Evolutionary conservation across 2,888 invertebrate genomes (phyloP).

Genomic region (Tenthredo distinguenda): DNA sequence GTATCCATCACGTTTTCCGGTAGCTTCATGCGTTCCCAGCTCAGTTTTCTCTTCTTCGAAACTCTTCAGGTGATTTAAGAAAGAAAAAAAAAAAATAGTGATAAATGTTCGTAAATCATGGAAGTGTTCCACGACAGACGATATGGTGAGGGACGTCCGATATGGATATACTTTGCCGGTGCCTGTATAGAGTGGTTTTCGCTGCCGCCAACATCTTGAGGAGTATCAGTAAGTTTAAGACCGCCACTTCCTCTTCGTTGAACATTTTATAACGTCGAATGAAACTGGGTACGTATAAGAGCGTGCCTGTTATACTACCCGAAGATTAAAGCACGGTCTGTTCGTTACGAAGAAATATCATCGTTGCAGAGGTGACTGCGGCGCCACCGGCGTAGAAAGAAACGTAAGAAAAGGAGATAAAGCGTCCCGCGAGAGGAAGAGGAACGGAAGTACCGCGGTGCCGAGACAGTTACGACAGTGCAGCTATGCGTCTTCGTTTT

Average conservation of each 20-base stretch:
- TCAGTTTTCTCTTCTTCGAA: not conserved
- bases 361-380: not conserved
- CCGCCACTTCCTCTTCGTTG: not conserved
- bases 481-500: slow-evolving; percentile 31
- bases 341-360: slow-evolving; percentile 4
- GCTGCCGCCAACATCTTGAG: slow-evolving; percentile 67
- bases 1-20: not conserved
- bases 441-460: slow-evolving; percentile 14
- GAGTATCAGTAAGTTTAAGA: slow-evolving; percentile 70
- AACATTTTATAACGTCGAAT: not conserved
- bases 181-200: slow-evolving; percentile 68
- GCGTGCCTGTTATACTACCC: not conserved
- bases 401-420: not conserved
- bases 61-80: not conserved
- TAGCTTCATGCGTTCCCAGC: not conserved
- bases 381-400: not conserved
- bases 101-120: slow-evolving; percentile 16
- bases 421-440: slow-evolving; percentile 8
- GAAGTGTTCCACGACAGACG: slow-evolving; percentile 56
- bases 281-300: not conserved
- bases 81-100: not conserved
- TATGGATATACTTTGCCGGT: slow-evolving; percentile 71
- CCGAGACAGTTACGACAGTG: slow-evolving; percentile 18
- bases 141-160: slow-evolving; percentile 66
- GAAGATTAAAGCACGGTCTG: slow-evolving; percentile 37